Percentiles rank a stretch among this genome's conserved stretches.
phyloP scores from a whole-genome alignment of 1,140 invertebrate genomes.

The Gryllus bimaculatus region DNA sequence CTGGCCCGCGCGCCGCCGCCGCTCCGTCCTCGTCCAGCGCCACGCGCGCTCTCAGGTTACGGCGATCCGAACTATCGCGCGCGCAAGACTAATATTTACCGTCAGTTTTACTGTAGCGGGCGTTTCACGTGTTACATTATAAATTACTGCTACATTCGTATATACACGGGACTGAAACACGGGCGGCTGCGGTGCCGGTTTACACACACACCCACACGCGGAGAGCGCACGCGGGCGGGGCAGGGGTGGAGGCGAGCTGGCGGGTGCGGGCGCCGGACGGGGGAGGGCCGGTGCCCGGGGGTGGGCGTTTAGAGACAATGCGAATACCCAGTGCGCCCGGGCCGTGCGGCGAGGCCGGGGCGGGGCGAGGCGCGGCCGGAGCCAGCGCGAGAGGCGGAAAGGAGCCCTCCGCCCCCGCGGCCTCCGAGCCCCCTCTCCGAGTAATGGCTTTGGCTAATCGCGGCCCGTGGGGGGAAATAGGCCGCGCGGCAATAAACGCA shows the following conservation, averaged over 20 bases:
- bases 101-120: constrained; percentile 8
- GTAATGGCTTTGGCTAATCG: no score
- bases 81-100: constrained; percentile 17
- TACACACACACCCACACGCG: not conserved
- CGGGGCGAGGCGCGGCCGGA: no score
- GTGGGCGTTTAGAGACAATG: no score
- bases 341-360: no score
- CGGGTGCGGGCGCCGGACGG: not conserved
- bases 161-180: constrained; percentile 8
- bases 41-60: not conserved
- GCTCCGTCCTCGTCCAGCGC: not conserved
- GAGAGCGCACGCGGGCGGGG: not conserved
- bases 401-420: no score
- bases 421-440: no score
- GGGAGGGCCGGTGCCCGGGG: not conserved
- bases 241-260: not conserved
- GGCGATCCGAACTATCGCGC: not conserved
- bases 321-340: no score
- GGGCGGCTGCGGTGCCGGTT: not conserved
- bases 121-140: constrained; percentile 15
- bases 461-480: no score
- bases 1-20: not conserved
- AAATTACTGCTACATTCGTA: constrained; percentile 17
- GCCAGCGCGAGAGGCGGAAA: no score
- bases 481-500: no score